Base-by-base conservation (phyloP, 2,797 vertebrate species). In the Cynodonichthys magdalenae region DNA sequence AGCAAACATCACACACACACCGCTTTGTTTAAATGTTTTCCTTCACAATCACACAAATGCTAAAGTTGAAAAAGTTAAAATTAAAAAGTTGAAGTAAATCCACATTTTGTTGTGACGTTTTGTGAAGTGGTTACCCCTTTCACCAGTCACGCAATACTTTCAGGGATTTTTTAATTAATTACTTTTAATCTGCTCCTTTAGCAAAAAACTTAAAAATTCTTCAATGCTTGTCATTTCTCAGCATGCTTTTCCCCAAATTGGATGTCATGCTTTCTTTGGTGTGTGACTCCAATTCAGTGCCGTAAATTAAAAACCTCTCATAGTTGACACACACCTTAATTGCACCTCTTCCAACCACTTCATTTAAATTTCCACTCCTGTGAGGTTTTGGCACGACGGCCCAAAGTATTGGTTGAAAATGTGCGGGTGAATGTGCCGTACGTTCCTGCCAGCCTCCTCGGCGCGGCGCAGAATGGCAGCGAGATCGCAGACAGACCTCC, bases 401-500 rank as follows among this genome's bases (percentile, higher is more conserved):
- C 3, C 36, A 39, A 12, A 12, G 20, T 46, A 18, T 71, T 31
- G 15, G 55, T 28, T 36, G 7, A 24, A 58, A 50, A 14, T 50
- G 42, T 59, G 69, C 15, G 50, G 52, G 59, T 71, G 64, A 74
- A 69, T 57, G 50, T 55, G 51, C 60, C 51, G 24, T 29, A 52
- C 27, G 9, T 65, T 74, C 24, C 66, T 71, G 70, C 71, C 73
- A 74, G 59, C 44, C 29, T 70, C 67, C 66, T 63, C 60, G 60
- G 74, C 66, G 45, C 51, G 66, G 42, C 59, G 54, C 50, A 72
- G 69, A 79, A 75, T 73, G 66, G 58, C 6, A 3, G 74, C 10
- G 59, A 47, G 59, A 64, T 71, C 17, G 28, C 72, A 80, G 68
- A 69, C 77, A 50, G 74, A 79, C 59, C 74, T 70, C 77, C 68